Percentiles rank a stretch among this genome's conserved stretches.
These are phyloP conservation scores for Zaprionus lachaisei DNA, from an alignment of 1,140 invertebrate species.

Conservation along the genomic window DNA sequence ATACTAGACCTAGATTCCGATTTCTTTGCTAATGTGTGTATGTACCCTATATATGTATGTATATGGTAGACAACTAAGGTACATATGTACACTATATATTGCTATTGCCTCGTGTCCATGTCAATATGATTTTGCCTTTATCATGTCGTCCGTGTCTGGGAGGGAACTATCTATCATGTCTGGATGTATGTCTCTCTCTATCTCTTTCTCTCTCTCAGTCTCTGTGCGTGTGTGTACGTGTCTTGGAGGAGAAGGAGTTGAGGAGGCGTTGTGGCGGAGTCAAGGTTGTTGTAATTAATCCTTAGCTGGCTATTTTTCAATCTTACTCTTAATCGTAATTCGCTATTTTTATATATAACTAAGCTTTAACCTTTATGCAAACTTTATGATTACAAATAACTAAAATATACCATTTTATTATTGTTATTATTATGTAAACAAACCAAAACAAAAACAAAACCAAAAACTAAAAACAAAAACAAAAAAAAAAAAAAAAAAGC, in stretches of 20 bases:
- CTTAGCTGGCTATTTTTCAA: conserved; percentile 11
- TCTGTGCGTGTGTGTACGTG: not conserved
- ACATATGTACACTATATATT: too few species aligned
- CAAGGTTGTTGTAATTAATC: conserved; percentile 22
- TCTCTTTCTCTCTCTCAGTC: not conserved
- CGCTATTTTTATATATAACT: conserved; percentile 38
- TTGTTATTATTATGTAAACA: conserved; percentile 77
- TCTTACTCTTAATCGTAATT: conserved; percentile 24
- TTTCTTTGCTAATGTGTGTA: too few species aligned
- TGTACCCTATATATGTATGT: too few species aligned
- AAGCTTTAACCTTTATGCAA: conserved; percentile 52
- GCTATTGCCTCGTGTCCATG: too few species aligned
- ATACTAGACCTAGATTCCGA: not conserved
- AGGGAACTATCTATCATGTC: not conserved
- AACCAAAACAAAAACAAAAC: conserved; percentile 49
- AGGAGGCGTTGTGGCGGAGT: conserved; percentile 22
- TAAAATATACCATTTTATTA: conserved; percentile 81
- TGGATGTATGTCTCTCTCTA: not conserved
- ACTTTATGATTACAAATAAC: conserved; percentile 74
- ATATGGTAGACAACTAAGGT: too few species aligned
- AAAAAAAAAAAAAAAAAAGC: not conserved
- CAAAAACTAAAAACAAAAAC: conserved; percentile 14
- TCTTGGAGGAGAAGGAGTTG: not conserved
- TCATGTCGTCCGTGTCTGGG: not conserved
- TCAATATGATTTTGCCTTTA: too few species aligned